Evolutionary conservation across 2,797 vertebrate genomes (phyloP), one percentile per base, ranked within the genome.

Genomic region (Epinephelus malabaricus): DNA sequence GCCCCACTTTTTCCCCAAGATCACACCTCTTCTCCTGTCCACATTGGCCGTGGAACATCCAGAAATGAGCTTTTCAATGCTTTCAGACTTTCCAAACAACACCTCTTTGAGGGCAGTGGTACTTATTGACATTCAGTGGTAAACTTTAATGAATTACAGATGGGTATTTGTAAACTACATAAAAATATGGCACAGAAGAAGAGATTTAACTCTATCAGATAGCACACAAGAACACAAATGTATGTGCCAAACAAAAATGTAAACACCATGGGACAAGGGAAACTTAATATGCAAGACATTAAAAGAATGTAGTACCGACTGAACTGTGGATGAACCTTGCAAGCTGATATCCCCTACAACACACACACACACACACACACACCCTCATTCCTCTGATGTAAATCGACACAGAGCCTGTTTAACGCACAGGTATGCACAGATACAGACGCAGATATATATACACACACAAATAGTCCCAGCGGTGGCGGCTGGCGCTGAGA

Each of bases 401-500:
- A 70, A 76, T 27, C 17, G 10, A 60, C 49, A 55, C 9, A 45
- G 21, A 71, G 46, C 15, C 49, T 30, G 46, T 76, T 66, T 21
- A 73, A 75, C 69, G n/a, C 62, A 66, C 72, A 54, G 58, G 40
- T 63, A 50, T 55, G 25, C 62, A 47, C 40, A 72, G 25, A 34
- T 21, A 72, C 23, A 59, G 14, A 64, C 2, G 14, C 18, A 72
- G 2, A 67, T 12, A 76, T 21, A 55, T 7, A 59, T 8, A 66
- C 43, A 79, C 71, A 81, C 64, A 78, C n/a, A 73, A 40, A 81
- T 17, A 75, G 43, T 80, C 73, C 58, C 46, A 46, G 76, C 3
- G 40, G 69, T 75, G 63, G 71, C 0, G 17, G 74, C 14, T 76
- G 63, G 69, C 18, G 12, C 74, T 54, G 79, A 88, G 73, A 79